Conservation (phyloP, 92 coral and sea anemone genomes). For the Montipora capitata region DNA sequence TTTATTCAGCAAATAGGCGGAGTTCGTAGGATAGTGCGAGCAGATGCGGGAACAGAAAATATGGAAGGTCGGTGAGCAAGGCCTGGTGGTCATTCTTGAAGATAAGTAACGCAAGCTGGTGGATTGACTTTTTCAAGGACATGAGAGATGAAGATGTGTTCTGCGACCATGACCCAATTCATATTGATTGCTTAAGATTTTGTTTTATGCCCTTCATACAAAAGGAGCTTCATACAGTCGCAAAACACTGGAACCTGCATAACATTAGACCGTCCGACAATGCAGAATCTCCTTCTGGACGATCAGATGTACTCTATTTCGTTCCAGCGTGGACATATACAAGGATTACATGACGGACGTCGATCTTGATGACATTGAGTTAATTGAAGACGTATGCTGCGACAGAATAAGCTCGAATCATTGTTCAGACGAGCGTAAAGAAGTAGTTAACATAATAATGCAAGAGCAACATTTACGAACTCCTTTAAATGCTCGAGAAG, state of each 20-base stretch:
- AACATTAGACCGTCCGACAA: slow-evolving; percentile 63
- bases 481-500: slow-evolving; percentile 33
- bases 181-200: background rate
- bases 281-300: slow-evolving; percentile 60
- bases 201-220: slow-evolving; percentile 46
- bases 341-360: slow-evolving; percentile 42
- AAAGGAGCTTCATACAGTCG: slow-evolving; percentile 40
- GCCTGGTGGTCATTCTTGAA: slow-evolving; percentile 6
- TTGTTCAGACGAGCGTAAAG: slow-evolving; percentile 10
- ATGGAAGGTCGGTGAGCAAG: slow-evolving; percentile 13
- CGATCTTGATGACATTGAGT: slow-evolving; percentile 36
- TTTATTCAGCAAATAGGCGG: slow-evolving; percentile 40
- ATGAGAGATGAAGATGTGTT: slow-evolving; percentile 46
- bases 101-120: slow-evolving; percentile 21
- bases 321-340: slow-evolving; percentile 48
- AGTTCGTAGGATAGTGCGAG: slow-evolving; percentile 31
- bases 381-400: slow-evolving; percentile 50
- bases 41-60: slow-evolving; percentile 74
- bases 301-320: slow-evolving; percentile 69
- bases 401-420: background rate
- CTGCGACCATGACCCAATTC: slow-evolving; percentile 21
- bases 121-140: slow-evolving; percentile 39
- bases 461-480: slow-evolving; percentile 30
- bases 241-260: slow-evolving; percentile 63
- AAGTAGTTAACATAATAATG: slow-evolving; percentile 51